Base-by-base conservation (phyloP, 2,888 invertebrate species). In the Thereva unica region DNA sequence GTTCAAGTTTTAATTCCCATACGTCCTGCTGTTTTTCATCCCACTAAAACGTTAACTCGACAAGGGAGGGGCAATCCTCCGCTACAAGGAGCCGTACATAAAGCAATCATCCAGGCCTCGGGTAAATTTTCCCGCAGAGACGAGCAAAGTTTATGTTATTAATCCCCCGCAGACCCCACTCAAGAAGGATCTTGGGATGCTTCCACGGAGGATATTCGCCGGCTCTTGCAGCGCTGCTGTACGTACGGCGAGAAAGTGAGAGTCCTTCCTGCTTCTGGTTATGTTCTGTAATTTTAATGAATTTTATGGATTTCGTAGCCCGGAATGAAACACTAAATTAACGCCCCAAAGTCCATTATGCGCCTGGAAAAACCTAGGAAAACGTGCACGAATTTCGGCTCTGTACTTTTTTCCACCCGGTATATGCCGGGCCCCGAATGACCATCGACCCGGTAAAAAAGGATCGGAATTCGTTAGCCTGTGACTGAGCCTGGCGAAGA, bases 271-370 rank as follows among this genome's bases (percentile, higher is more conserved):
- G 23, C 23, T 23, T 23, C 23, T 23, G 61, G 37, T 52, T 52
- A 55, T 50, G 45, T 67, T 53, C 61, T 38, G 67, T 53, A 59
- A 67, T 53, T 67, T 67, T 67, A 67, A 67, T 67, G 67, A 67
- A 67, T 67, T 67, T 67, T 67, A 67, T 67, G 67, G 59, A 59
- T 59, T 67, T 59, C 23, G 67, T 67, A 47, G 44, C 53, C 59
- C 53, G 53, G 61, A 61, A 49, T 40, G 57, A 54, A 57, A 53
- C 47, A 67, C 56, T 56, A 64, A 64, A 65, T 65, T 65, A 65
- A 65, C 65, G 65, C 56, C 68, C 67, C 23, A 56, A 69, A 69
- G 64, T 61, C 67, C 67, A 69, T 69, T 69, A 67, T 63, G 67
- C 67, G 67, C 67, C 67, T 59, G 67, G 64, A 64, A 64, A 64